These are phyloP conservation scores for Hyla sarda DNA, from an alignment of 2,113 vertebrate species.

Conservation along the genomic window DNA sequence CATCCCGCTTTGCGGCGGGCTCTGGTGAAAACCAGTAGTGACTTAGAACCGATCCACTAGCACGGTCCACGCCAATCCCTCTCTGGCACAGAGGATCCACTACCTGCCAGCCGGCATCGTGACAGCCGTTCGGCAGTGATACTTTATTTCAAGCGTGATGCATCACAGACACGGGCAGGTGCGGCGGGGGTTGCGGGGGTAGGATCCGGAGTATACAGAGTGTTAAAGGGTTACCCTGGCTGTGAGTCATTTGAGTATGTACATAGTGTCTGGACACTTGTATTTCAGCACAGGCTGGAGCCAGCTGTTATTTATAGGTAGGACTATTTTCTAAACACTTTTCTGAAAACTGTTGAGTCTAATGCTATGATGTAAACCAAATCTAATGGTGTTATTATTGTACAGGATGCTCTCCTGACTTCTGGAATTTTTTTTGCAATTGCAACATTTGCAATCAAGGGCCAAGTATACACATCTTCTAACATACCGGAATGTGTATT, in stretches of 20 bases:
- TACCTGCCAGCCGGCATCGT: too few relatives aligned
- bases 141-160: too few relatives aligned
- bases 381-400: not conserved
- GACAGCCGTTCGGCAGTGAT: too few relatives aligned
- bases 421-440: not conserved
- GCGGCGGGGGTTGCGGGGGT: too few relatives aligned
- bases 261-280: slow-evolving; percentile 3
- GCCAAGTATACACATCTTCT: not conserved
- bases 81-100: too few relatives aligned
- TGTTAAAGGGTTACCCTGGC: not conserved
- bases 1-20: too few relatives aligned
- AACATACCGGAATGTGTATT: not conserved
- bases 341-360: not conserved
- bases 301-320: slow-evolving; percentile 6
- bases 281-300: not conserved
- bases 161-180: too few relatives aligned
- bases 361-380: not conserved
- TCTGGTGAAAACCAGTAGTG: too few relatives aligned
- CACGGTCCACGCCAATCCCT: too few relatives aligned
- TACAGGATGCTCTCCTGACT: not conserved
- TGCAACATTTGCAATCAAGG: not conserved
- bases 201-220: not conserved
- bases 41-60: too few relatives aligned
- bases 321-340: not conserved
- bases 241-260: not conserved